Conservation (phyloP, 2,113 vertebrate genomes). For the Catharus bicknelli region DNA sequence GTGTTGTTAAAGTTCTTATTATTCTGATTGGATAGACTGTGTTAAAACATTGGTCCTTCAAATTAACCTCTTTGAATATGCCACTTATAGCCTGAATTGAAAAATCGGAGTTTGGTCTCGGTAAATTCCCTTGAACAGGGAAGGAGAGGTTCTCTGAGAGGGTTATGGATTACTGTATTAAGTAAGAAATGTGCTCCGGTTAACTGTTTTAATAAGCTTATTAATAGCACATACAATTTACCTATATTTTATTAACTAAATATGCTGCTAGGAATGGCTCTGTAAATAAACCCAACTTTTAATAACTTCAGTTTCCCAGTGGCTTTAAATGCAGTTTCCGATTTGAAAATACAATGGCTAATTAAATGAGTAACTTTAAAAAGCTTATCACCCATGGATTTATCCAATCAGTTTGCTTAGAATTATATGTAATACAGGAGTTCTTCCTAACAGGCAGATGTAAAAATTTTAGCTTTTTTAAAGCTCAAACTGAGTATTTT, state of each 20-base stretch:
- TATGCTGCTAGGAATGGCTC: neutral
- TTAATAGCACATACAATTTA: neutral
- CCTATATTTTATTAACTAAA: neutral
- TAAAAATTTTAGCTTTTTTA: neutral
- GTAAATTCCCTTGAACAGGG: neutral
- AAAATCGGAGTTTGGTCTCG: neutral
- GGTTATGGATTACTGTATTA: neutral
- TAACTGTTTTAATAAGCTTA: constrained; percentile 14
- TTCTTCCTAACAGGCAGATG: neutral
- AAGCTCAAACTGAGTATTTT: neutral
- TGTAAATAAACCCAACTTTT: constrained; percentile 4
- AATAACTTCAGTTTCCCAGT: neutral
- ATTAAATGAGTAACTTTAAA: neutral
- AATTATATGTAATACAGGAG: neutral
- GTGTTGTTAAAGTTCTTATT: neutral
- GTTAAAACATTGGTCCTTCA: neutral
- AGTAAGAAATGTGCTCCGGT: neutral
- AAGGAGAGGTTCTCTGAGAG: neutral
- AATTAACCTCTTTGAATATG: neutral
- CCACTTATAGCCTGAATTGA: neutral
- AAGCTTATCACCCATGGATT: neutral
- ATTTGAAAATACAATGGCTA: neutral
- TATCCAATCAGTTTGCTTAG: neutral
- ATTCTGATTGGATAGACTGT: neutral
- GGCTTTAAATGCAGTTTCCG: neutral